These are phyloP conservation scores for Drosophila virilis DNA, from an alignment of 1,140 invertebrate species.

Conservation along the genomic window DNA sequence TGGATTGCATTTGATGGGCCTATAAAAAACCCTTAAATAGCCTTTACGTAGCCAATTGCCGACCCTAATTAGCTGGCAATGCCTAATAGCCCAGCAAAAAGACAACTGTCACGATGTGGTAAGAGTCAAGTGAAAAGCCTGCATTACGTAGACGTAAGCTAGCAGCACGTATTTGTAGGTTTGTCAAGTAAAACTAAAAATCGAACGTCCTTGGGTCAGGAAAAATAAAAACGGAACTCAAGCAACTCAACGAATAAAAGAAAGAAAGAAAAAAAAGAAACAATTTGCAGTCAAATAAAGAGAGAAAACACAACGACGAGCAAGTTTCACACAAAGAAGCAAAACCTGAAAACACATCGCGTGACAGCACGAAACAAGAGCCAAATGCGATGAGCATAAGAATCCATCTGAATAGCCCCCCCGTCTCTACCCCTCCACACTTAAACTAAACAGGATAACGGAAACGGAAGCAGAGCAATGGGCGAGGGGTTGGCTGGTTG, in stretches of 20 bases:
- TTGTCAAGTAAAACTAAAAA: slow-evolving; percentile 66
- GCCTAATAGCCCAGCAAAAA: background rate
- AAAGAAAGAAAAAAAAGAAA: slow-evolving; percentile 48
- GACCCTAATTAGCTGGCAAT: background rate
- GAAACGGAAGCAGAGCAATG: slow-evolving; percentile 21
- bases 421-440: background rate
- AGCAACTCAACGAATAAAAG: slow-evolving; percentile 12
- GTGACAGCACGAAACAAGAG: slow-evolving; percentile 71
- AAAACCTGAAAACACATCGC: slow-evolving; percentile 57
- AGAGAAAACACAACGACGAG: slow-evolving; percentile 7
- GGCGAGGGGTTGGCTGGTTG: slow-evolving; percentile 8
- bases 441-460: slow-evolving; percentile 7
- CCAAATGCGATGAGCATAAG: slow-evolving; percentile 67
- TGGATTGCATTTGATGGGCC: background rate
- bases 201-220: slow-evolving; percentile 72
- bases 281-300: slow-evolving; percentile 71
- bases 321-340: slow-evolving; percentile 20
- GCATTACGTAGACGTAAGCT: slow-evolving; percentile 41
- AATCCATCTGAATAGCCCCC: slow-evolving; percentile 39
- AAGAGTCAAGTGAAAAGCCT: slow-evolving; percentile 1
- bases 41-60: background rate
- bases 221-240: slow-evolving; percentile 4
- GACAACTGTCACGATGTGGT: slow-evolving; percentile 5
- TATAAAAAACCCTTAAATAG: background rate
- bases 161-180: slow-evolving; percentile 54